Percentiles rank a stretch among this genome's conserved stretches.
phyloP scores from a whole-genome alignment of 1,140 invertebrate genomes.

The Pollicipes pollicipes region DNA sequence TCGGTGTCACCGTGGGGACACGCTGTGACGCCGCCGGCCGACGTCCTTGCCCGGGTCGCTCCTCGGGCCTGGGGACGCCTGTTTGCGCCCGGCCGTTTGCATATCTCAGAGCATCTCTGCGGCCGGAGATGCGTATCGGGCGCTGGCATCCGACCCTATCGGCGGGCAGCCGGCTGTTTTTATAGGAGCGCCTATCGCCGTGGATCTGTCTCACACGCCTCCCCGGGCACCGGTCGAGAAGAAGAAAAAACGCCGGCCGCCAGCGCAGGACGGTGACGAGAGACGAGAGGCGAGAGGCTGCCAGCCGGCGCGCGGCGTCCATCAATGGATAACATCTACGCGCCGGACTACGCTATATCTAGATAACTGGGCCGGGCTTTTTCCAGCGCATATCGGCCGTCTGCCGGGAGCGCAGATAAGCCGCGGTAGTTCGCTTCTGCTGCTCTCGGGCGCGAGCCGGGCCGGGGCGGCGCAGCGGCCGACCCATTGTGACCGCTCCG shows the following conservation, averaged over 20 bases:
- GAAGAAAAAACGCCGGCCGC: neutral
- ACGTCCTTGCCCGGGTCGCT: neutral
- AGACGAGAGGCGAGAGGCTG: neutral
- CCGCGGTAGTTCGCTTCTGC: neutral
- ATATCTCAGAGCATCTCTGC: neutral
- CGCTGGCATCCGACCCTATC: neutral
- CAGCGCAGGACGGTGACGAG: neutral
- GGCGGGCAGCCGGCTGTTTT: neutral
- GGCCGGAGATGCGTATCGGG: neutral
- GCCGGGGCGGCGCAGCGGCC: no score
- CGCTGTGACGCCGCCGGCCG: neutral
- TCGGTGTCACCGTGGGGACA: no score
- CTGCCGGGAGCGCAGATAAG: neutral
- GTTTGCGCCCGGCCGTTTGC: neutral
- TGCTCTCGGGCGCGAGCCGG: neutral
- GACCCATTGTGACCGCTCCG: neutral
- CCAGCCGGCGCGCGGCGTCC: neutral
- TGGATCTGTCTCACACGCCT: neutral
- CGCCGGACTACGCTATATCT: neutral
- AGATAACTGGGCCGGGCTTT: neutral
- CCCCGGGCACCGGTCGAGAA: no score
- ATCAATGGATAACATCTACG: constrained; percentile 2
- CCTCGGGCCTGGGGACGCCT: neutral
- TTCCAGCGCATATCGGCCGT: neutral
- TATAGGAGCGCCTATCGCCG: neutral